Evolutionary conservation across 2,797 vertebrate species (phyloP), one percentile per base, ranked within the genome.

Genomic region (Pteronotus mesoamericanus): DNA sequence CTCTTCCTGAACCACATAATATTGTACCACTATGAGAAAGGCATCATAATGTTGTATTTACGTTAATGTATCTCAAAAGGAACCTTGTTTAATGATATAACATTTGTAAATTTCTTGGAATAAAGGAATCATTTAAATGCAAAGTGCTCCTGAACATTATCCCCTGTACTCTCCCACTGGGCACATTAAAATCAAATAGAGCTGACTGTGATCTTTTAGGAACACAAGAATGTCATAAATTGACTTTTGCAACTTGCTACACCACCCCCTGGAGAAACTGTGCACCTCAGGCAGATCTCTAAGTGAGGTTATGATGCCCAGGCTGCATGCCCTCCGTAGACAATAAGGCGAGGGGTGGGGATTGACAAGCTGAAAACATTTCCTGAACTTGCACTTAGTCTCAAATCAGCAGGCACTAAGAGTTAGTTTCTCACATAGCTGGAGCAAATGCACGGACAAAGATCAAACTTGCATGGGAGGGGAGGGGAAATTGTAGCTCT

Each of bases 51-150:
- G 96, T 96, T 80, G 82, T 97, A 95, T 97, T 96, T 97, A 68
- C 91, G 96, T 92, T 96, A 95, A 95, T 89, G 94, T 82, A 94
- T 88, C 96, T 96, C 96, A 92, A 92, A 96, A 92, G 95, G 57
- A 95, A 92, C 39, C 95, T 95, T 95, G 88, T 95, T 96, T 94
- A 95, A 97, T 96, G 96, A 92, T 79, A 61, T 37, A 95, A 86
- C 96, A 94, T 94, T 97, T 97, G 88, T 94, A 97, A 97, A 96
- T 95, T 92, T 93, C 92, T 94, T 89, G 90, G 96, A 97, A 95
- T 94, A 97, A 97, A 94, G 46, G 86, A 96, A 96, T 94, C 92
- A 91, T 97, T 97, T 96, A 97, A 95, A 96, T 95, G 96, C 88
- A 97, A 96, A 95, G 46, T 96, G 92, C 94, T 87, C 53, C 51